A percentile compares a stretch with the other conserved stretches of the same genome.
phyloP scores from a whole-genome alignment of 2,888 invertebrate genomes.

The Platycheirus rosarum region DNA sequence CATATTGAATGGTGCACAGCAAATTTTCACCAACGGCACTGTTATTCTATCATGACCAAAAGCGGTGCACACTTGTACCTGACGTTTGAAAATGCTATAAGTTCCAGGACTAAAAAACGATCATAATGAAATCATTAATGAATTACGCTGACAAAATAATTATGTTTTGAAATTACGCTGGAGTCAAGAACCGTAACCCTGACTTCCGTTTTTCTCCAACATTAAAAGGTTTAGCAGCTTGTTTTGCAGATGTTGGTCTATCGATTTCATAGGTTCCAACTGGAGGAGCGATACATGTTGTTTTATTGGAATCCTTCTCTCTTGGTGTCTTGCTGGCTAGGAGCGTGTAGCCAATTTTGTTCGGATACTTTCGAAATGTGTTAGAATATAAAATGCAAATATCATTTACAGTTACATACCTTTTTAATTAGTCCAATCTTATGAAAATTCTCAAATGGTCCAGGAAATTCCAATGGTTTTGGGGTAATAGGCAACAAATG shows the following conservation, averaged over 20 bases:
- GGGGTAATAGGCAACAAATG: not conserved
- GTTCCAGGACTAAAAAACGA: conserved; percentile 75
- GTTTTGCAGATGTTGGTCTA: conserved; percentile 55
- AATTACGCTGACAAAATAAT: no score
- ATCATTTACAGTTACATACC: conserved; percentile 66
- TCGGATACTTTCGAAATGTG: conserved; percentile 76
- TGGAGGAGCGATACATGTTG: conserved; percentile 74
- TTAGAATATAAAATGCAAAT: not conserved
- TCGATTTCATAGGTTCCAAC: conserved; percentile 78
- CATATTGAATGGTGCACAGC: conserved; percentile 77
- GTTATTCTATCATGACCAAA: conserved; percentile 78
- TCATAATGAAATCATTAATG: no score
- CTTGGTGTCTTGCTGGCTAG: conserved; percentile 78
- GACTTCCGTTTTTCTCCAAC: conserved; percentile 64
- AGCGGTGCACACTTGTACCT: conserved; percentile 75
- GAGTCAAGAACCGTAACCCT: conserved; percentile 70
- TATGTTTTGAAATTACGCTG: conserved; percentile 75
- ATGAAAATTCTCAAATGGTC: conserved; percentile 77
- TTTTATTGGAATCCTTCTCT: conserved; percentile 36
- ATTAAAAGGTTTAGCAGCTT: conserved; percentile 77
- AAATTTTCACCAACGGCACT: conserved; percentile 78
- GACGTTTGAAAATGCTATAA: conserved; percentile 72
- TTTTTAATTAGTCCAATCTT: conserved; percentile 76
- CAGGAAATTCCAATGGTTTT: conserved; percentile 73
- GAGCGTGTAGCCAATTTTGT: conserved; percentile 78